Evolutionary conservation across 2,113 vertebrate genomes (phyloP).

Genomic region (Epinephelus cyanopodus): DNA sequence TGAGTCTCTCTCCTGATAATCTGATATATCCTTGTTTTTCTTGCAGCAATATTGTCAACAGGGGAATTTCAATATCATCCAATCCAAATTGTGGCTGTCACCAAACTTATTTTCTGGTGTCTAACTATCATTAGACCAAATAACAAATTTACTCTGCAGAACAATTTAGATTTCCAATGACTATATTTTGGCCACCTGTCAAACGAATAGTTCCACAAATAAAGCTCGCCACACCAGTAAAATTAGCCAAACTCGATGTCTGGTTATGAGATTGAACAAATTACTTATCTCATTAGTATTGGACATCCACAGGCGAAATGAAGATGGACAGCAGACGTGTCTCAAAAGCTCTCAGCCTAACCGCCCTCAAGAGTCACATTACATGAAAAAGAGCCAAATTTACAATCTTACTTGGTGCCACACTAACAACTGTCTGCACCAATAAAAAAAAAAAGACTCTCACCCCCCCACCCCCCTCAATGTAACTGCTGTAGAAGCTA

Average conservation of each 20-base stretch:
- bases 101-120: too few relatives aligned
- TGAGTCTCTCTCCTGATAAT: too few relatives aligned
- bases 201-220: not conserved
- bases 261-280: constrained; percentile 19
- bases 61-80: too few relatives aligned
- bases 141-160: not conserved
- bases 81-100: too few relatives aligned
- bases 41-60: too few relatives aligned
- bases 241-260: constrained; percentile 12
- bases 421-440: constrained; percentile 60
- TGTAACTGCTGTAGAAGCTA: constrained; percentile 56
- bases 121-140: not conserved
- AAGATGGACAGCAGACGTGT: constrained; percentile 35
- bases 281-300: constrained; percentile 34
- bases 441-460: constrained; percentile 46
- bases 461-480: constrained; percentile 40
- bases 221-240: not conserved
- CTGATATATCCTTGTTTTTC: too few relatives aligned
- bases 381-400: constrained; percentile 60
- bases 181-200: not conserved
- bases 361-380: constrained; percentile 65
- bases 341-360: constrained; percentile 55
- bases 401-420: constrained; percentile 57
- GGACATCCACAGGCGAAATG: constrained; percentile 15
- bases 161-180: not conserved